Evolutionary conservation across 2,888 invertebrate species (phyloP).

Genomic region (Drosophila putrida): DNA sequence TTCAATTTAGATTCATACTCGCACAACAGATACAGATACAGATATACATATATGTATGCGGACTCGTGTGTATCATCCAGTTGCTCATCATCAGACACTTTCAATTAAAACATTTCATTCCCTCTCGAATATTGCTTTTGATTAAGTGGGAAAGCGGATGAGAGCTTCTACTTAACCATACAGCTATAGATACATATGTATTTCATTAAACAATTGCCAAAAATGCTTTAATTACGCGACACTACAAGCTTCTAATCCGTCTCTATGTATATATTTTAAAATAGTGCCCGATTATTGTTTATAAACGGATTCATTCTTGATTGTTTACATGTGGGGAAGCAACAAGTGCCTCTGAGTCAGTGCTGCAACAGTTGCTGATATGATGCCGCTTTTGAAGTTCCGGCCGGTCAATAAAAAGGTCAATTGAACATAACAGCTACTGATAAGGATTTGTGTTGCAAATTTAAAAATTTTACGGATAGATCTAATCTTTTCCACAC

Average conservation of each 20-base stretch:
- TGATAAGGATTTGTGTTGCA: constrained; percentile 36
- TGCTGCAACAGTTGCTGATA: constrained; percentile 42
- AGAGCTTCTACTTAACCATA: constrained; percentile 7
- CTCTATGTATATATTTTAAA: neutral
- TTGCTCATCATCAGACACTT: constrained; percentile 72
- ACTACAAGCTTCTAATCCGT: neutral
- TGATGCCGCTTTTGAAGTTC: constrained; percentile 40
- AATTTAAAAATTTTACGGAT: too few species aligned
- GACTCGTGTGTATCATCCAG: constrained; percentile 21
- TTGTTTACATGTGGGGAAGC: constrained; percentile 18
- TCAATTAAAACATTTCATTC: constrained; percentile 77
- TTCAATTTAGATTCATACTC: constrained; percentile 63
- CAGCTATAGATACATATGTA: constrained; percentile 5
- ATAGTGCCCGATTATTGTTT: constrained; percentile 19
- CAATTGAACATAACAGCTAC: constrained; percentile 17
- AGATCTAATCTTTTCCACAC: too few species aligned
- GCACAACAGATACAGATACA: constrained; percentile 14
- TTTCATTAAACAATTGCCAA: constrained; percentile 19
- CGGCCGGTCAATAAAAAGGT: constrained; percentile 28
- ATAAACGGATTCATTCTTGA: constrained; percentile 7
- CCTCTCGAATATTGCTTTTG: constrained; percentile 63
- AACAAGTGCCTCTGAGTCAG: constrained; percentile 41
- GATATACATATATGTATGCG: constrained; percentile 19
- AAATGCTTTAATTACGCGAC: constrained; percentile 15
- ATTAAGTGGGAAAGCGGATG: constrained; percentile 65